Percentiles rank a stretch among this genome's conserved stretches.
Conservation (phyloP, 2,113 vertebrate genomes). For the Apteryx owenii region DNA sequence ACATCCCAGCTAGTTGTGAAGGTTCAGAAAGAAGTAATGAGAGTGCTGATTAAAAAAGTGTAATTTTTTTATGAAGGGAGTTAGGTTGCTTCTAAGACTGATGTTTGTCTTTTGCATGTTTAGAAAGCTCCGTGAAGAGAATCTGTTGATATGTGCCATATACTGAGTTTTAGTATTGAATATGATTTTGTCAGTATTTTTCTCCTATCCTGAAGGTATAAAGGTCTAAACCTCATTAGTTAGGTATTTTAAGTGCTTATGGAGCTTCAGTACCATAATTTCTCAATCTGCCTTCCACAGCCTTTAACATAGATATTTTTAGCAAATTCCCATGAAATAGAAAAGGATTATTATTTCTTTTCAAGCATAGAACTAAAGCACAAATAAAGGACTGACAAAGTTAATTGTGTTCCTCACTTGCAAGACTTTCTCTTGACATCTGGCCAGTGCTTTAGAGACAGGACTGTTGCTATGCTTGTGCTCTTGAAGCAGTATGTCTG, state of each 20-base stretch:
- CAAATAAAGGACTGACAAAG: not conserved
- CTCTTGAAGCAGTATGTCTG: not conserved
- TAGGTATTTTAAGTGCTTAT: not conserved
- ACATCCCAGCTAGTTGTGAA: not conserved
- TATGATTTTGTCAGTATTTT: not conserved
- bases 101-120: not conserved
- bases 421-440: not conserved
- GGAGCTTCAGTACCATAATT: not conserved
- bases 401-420: not conserved
- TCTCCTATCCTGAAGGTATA: not conserved
- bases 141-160: not conserved
- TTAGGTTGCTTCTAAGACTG: not conserved
- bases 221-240: not conserved
- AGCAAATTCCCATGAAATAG: not conserved
- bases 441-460: not conserved
- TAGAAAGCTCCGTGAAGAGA: not conserved
- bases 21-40: not conserved
- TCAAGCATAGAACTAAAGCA: not conserved
- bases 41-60: not conserved
- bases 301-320: not conserved
- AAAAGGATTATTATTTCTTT: not conserved
- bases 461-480: not conserved
- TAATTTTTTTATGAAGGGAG: not conserved
- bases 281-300: not conserved
- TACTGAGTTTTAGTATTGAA: not conserved